Conservation (phyloP, 2,113 vertebrate genomes). For the Calyptommatus sinebrachiatus region DNA sequence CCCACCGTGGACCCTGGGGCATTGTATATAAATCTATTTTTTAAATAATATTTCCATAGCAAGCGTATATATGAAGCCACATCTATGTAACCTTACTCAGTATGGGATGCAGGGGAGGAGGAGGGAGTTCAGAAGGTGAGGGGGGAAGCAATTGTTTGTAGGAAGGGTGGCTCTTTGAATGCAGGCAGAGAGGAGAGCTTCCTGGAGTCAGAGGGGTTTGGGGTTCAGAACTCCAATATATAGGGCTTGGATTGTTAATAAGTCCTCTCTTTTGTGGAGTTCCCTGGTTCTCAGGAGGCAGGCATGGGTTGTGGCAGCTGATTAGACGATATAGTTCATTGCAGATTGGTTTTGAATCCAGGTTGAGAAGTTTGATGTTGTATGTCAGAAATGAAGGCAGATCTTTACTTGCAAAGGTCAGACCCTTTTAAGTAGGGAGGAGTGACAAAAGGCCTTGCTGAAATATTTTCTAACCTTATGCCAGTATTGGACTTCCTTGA, state of each 20-base stretch:
- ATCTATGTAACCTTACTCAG: slow-evolving; percentile 13
- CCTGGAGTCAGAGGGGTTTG: slow-evolving; percentile 19
- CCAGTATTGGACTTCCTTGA: too few relatives aligned
- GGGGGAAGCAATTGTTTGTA: neutral
- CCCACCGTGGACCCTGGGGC: slow-evolving; percentile 11
- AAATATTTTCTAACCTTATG: too few relatives aligned
- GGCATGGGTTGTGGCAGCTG: neutral
- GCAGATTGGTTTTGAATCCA: neutral
- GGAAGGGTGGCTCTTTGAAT: slow-evolving; percentile 1
- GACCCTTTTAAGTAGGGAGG: too few relatives aligned
- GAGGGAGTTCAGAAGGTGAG: too few relatives aligned
- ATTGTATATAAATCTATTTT: slow-evolving; percentile 40
- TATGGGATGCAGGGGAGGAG: neutral
- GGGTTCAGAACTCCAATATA: too few relatives aligned
- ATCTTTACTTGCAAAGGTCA: too few relatives aligned
- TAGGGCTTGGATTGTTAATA: neutral
- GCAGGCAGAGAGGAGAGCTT: slow-evolving; percentile 21
- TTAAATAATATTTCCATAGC: slow-evolving; percentile 42
- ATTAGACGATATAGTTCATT: too few relatives aligned
- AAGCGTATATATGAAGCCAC: slow-evolving; percentile 30
- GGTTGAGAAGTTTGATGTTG: neutral
- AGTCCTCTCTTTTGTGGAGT: neutral
- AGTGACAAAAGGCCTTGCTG: too few relatives aligned
- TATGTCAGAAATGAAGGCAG: neutral
- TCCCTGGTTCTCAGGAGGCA: neutral